These are phyloP conservation scores for Gambusia holbrooki DNA, from an alignment of 2,113 vertebrate genomes.

Conservation along the genomic window DNA sequence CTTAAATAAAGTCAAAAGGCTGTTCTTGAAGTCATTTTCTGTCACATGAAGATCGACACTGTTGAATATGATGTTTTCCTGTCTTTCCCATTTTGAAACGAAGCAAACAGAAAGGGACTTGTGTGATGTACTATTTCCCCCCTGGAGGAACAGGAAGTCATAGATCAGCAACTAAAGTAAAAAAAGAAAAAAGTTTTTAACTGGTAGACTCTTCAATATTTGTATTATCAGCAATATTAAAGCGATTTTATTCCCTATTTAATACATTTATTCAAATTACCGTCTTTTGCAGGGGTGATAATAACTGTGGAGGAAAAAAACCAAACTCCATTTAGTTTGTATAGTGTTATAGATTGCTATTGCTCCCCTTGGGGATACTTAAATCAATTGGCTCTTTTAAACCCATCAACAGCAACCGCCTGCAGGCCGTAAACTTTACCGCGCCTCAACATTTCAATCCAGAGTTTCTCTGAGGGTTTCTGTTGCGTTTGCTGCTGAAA, in stretches of 20 bases:
- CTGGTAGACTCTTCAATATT: neutral
- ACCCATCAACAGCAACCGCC: conserved; percentile 29
- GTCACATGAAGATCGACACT: neutral
- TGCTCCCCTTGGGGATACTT: neutral
- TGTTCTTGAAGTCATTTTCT: neutral
- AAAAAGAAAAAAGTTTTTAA: neutral
- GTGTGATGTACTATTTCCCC: no score
- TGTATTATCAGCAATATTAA: neutral
- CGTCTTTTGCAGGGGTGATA: neutral
- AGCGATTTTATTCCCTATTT: neutral
- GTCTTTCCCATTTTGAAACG: neutral
- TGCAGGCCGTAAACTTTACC: conserved; percentile 7
- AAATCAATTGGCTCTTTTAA: conserved; percentile 58
- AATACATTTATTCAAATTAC: neutral
- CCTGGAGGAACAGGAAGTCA: neutral
- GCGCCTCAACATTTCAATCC: neutral
- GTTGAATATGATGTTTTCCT: neutral
- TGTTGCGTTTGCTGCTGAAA: neutral
- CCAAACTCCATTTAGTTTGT: conserved; percentile 17
- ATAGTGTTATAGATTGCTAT: conserved; percentile 9
- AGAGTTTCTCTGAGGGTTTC: conserved; percentile 1
- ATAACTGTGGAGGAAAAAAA: neutral
- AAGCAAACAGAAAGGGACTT: neutral
- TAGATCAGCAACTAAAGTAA: neutral
- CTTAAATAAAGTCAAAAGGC: no score